A percentile compares a stretch with the other conserved stretches of the same genome.
phyloP scores from a whole-genome alignment of 2,797 vertebrate species.

The Bradypus variegatus region DNA sequence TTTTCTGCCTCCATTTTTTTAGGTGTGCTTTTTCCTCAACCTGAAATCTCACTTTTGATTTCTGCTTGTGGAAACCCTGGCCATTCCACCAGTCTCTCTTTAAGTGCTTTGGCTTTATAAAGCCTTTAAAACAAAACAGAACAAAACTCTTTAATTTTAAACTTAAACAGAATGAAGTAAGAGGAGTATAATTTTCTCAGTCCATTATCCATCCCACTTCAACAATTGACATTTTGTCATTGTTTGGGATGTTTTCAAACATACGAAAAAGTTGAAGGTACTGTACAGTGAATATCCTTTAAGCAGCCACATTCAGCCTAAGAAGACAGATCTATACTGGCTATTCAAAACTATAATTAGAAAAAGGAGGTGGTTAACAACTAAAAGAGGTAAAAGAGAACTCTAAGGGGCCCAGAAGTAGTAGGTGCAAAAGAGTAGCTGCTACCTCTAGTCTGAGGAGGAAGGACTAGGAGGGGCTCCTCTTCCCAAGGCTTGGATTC shows the following conservation, averaged over 20 bases:
- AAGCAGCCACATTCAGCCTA: background rate
- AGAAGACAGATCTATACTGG: background rate
- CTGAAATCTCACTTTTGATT: background rate
- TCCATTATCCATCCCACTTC: background rate
- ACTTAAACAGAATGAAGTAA: background rate
- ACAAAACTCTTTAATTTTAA: background rate
- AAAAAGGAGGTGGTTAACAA: background rate
- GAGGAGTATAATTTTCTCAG: background rate
- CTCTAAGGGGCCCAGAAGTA: background rate
- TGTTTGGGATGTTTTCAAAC: background rate
- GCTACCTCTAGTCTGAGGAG: background rate
- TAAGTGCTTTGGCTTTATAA: background rate
- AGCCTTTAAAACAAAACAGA: background rate
- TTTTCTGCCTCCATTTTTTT: slow-evolving; percentile 8
- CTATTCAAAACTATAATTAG: slow-evolving; percentile 8
- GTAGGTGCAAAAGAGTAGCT: background rate
- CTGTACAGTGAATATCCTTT: background rate
- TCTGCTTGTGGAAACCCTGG: background rate
- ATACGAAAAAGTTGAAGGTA: background rate
- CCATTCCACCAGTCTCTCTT: background rate
- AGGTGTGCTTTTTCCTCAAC: background rate
- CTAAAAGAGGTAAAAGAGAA: background rate
- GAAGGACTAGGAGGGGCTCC: background rate
- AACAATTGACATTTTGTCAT: background rate
- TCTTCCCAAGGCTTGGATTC: background rate